Base-by-base conservation (phyloP, 1,140 invertebrate species). In the Apolygus lucorum region DNA sequence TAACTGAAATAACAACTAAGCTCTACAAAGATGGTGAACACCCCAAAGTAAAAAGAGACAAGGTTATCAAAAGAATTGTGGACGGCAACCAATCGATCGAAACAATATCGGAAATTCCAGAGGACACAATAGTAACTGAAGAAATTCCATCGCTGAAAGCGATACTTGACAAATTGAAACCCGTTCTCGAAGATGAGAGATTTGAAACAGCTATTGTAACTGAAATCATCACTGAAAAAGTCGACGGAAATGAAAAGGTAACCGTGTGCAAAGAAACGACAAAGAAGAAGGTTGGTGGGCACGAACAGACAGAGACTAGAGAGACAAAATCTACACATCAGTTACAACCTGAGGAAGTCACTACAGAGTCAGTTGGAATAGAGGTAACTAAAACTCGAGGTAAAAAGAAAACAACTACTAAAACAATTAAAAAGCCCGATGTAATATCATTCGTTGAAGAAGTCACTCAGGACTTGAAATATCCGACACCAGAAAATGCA, bases 121-220 rank as follows among this genome's bases (percentile, higher is more conserved):
- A 4, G 34, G 34, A 17, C 17, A 70, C 71, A 54, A 78, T 78
- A 54, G 75, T 69, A 69, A 72, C 71, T 28, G 71, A 71, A 29
- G 68, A 54, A 52, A 63, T 69, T 71, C 69, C 69, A 70, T 66
- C 68, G 67, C 68, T 69, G 68, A 70, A 67, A 17, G 4, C 34
- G 4, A 42, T 42, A 42, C 34, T 42, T 42, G 34, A 4, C 34
- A 42, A 17, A 8, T 42, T 42, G 17, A 42, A 17, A 42, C 34
- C 34, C 4, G 34, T 42, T 8, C 17, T 4, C 17, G 34, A 42
- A 8, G 17, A 42, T 42, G 34, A 8, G 4, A 42, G 17, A 17
- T 42, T 42, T 42, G 34, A 42, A 42, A 8, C 34, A 4, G 34
- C 34, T 17, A 42, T 8, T 8, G 34, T 42, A 42, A 42, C 34